Evolutionary conservation across 1,140 invertebrate species (phyloP), one percentile per base, ranked within the genome.

Genomic region (Calephelis nemesis): DNA sequence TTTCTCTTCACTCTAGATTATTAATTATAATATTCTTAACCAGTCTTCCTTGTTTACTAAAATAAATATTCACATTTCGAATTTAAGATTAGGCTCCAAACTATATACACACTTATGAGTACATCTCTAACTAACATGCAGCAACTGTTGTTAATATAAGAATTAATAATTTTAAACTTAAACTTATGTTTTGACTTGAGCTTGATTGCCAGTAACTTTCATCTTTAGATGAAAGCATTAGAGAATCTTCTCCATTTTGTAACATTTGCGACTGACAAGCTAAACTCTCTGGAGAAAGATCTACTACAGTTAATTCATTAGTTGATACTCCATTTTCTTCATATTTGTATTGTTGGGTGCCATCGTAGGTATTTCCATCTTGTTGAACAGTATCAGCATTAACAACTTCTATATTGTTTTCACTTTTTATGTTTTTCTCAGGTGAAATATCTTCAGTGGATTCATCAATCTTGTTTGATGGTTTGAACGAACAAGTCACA

Each of bases 221-320:
- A 11, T 88, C 84, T 77, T 88, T 88, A 12, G 88, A 89, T 7
- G 85, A 88, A 1, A 91, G 75, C 88, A 91, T 91, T 40, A 89
- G 62, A 0, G 88, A 89, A 63, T 91, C 88, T 80, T 91, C 87
- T 7, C 83, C 79, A 50, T 84, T 89, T 63, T 82, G 80, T 1
- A 76, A 66, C 7, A 80, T 45, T 70, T 87, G 75, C 30, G 76
- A 78, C 39, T 77, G 75, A 71, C 88, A 91, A 9, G 76, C 77
- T 47, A 91, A 65, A 30, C 75, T 74, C 65, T 89, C 82, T 11
- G 76, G 5, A 8, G 85, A 75, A 47, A 91, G 73, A 65, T 84
- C 79, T 3, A 87, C 75, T 62, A 88, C 67, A 12, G 66, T 58
- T 7, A 89, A 58, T 78, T 91, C 79, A 68, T 84, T 30, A 12